Evolutionary conservation across 2,113 vertebrate genomes (phyloP), one percentile per base, ranked within the genome.

Genomic region (Ciconia boyciana): DNA sequence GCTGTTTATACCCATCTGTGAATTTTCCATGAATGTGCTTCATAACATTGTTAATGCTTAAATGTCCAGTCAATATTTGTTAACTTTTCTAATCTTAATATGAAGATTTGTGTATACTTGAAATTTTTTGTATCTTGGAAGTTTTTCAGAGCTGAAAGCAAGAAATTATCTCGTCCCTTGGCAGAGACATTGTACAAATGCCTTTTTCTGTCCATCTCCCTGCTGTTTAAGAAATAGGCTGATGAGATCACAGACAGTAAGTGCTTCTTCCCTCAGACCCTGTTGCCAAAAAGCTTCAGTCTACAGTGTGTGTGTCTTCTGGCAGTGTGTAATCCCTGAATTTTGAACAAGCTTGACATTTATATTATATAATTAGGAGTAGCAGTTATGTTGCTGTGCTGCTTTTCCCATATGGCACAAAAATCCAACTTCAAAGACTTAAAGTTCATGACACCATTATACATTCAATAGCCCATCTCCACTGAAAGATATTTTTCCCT

Each of bases 341-440:
- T 96, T 96, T 75, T 89, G 89, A 93, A 70, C 74, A 93, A 93
- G 89, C 89, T 58, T 97, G 97, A 92, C 95, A 96, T 96, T 97
- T 97, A 83, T 91, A 82, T 80, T 94, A 92, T 80, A 95, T 83
- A 95, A 96, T 97, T 97, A 94, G 91, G 85, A 96, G 93, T 84
- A 96, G 82, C 46, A 87, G 89, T 91, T 95, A 80, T 41, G 79
- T 77, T 94, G 90, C 90, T 93, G 32, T 85, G 79, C 86, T 93
- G 62, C 41, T 94, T 92, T 74, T 89, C 87, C 94, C 95, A 92
- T 96, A 97, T 91, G 94, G 91, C 66, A 41, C 58, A 76, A 78
- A 92, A 96, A 89, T 83, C 61, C 71, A 90, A n/a, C 58, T 89
- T 48, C 58, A 78, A 60, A 93, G 55, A 72, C 79, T 54, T 87